Conservation (phyloP, 2,797 vertebrate species). For the Sebastes goodei region DNA sequence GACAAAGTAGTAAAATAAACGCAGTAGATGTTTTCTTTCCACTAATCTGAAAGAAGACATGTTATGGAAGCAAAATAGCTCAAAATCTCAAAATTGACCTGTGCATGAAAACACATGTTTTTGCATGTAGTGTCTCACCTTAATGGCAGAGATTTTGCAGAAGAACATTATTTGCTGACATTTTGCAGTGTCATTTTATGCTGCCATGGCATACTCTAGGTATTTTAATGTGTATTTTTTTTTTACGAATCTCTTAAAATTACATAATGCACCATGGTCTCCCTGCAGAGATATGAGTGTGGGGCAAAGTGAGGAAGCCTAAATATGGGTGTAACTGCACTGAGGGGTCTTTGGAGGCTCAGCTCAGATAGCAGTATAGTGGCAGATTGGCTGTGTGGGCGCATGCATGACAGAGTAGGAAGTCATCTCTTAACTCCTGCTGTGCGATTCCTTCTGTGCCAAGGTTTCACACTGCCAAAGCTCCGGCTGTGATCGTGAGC, state of each 20-base stretch:
- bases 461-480: slow-evolving; percentile 56
- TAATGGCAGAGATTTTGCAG: not conserved
- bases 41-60: no score
- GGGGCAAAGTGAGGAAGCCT: slow-evolving; percentile 17
- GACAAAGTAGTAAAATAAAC: no score
- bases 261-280: not conserved
- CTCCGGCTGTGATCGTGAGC: slow-evolving; percentile 43
- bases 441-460: slow-evolving; percentile 67
- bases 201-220: no score
- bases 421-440: slow-evolving; percentile 62
- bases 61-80: no score
- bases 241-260: not conserved
- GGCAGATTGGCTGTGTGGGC: slow-evolving; percentile 82
- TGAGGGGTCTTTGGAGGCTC: slow-evolving; percentile 36
- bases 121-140: not conserved
- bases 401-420: slow-evolving; percentile 63
- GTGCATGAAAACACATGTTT: no score
- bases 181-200: not conserved
- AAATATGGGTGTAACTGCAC: slow-evolving; percentile 27
- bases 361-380: slow-evolving; percentile 46
- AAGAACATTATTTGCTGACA: not conserved
- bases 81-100: no score
- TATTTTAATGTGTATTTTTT: not conserved
- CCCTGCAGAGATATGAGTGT: not conserved
- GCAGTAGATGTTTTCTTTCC: no score